Evolutionary conservation across 2,113 vertebrate genomes (phyloP).

Genomic region (Calidris pygmaea): DNA sequence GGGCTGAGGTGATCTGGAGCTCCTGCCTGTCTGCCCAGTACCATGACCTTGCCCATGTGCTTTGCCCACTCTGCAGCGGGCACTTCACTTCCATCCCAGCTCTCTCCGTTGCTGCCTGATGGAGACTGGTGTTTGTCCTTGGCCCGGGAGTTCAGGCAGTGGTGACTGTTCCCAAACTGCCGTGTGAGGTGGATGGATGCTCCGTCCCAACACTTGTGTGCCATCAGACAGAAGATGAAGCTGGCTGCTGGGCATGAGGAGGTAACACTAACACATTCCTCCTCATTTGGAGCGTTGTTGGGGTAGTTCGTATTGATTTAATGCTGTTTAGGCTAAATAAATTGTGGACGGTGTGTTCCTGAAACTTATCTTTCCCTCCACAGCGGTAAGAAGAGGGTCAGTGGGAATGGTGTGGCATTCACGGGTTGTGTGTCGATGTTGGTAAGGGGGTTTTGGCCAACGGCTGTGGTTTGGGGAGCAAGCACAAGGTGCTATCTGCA

Average conservation of each 20-base stretch:
- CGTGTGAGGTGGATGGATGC: not conserved
- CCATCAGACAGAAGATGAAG: not conserved
- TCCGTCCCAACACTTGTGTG: fast-evolving
- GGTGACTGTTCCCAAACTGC: fast-evolving
- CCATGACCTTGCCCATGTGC: not conserved
- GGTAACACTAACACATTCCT: not conserved
- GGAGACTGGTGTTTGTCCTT: not conserved
- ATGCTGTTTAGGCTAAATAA: not conserved
- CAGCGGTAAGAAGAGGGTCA: not conserved
- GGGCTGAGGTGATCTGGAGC: not conserved
- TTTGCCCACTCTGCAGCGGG: not conserved
- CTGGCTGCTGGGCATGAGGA: not conserved
- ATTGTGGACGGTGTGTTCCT: fast-evolving
- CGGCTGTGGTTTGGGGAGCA: not conserved
- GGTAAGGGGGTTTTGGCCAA: not conserved
- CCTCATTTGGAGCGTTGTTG: not conserved
- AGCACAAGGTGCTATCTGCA: fast-evolving
- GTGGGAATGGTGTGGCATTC: not conserved
- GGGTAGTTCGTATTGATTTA: not conserved
- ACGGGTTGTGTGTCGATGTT: not conserved
- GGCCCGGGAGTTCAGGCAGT: not conserved
- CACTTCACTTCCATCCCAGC: fast-evolving
- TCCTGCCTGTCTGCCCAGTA: not conserved
- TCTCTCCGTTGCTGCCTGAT: not conserved
- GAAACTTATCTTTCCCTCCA: fast-evolving